Percentiles rank a stretch among this genome's conserved stretches.
These are phyloP conservation scores for Temnopleurus reevesii DNA, from an alignment of 53 echinoderm and acorn worm genomes.

Conservation along the genomic window DNA sequence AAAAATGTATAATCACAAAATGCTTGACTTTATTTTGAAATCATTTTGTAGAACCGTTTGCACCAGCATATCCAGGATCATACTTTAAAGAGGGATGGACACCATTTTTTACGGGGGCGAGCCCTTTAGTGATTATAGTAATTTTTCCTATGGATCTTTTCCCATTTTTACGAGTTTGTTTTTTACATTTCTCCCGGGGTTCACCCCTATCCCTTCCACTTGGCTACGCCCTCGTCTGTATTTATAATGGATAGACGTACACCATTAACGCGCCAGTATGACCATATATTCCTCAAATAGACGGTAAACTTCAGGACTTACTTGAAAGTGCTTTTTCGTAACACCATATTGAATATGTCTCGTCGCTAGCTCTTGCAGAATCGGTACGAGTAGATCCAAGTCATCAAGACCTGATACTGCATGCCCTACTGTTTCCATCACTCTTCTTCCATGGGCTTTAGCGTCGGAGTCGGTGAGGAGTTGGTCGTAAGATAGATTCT, in stretches of 20 bases:
- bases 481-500: conserved; percentile 34
- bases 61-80: too few relatives aligned
- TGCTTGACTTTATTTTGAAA: too few relatives aligned
- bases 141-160: too few relatives aligned
- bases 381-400: conserved; percentile 44
- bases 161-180: too few relatives aligned
- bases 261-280: too few relatives aligned
- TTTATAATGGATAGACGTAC: background rate
- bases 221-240: background rate
- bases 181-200: too few relatives aligned
- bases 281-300: conserved; percentile 41
- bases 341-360: conserved; percentile 65
- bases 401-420: conserved; percentile 63
- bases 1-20: too few relatives aligned
- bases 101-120: too few relatives aligned
- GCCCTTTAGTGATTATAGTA: too few relatives aligned
- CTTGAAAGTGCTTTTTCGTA: conserved; percentile 57
- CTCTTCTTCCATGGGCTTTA: conserved; percentile 15
- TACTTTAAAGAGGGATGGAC: too few relatives aligned
- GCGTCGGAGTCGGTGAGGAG: conserved; percentile 15
- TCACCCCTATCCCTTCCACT: too few relatives aligned
- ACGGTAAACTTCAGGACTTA: conserved; percentile 36
- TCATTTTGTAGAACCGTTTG: too few relatives aligned
- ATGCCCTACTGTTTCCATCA: conserved; percentile 58
- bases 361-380: conserved; percentile 53